Evolutionary conservation across 2,888 invertebrate genomes (phyloP), one percentile per base, ranked within the genome.

Genomic region (Apeira syringaria): DNA sequence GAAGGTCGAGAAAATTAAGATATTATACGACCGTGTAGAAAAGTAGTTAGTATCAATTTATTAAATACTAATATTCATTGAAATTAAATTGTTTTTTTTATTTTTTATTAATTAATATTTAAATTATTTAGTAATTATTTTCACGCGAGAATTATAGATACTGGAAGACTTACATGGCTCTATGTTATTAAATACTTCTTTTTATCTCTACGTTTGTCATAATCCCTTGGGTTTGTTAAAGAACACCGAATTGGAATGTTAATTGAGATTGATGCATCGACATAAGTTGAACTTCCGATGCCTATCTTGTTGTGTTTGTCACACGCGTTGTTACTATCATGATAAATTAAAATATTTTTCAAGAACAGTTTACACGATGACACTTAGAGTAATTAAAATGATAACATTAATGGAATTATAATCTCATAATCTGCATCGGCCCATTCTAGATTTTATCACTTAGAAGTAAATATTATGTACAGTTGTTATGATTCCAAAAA

Each of bases 351-450:
- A 7, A 2, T 20, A 7, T 5, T 20, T 20, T n/a, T n/a, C n/a
- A n/a, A n/a, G n/a, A n/a, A n/a, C n/a, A n/a, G n/a, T n/a, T n/a
- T n/a, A n/a, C n/a, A n/a, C n/a, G n/a, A n/a, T n/a, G n/a, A n/a
- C n/a, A n/a, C n/a, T n/a, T n/a, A n/a, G n/a, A n/a, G n/a, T n/a
- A n/a, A n/a, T n/a, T 7, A 17, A 31, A 29, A 25, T 1, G 5
- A 18, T 7, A 15, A 15, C 15, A 20, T 20, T 20, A 5, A 7
- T 4, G 7, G 7, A 7, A 20, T 7, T 7, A 18, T 29, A 22
- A 24, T 33, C 8, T 36, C 17, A 11, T 39, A 11, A 29, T 15
- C 15, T 8, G 2, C 29, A 29, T 29, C 29, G 9, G 13, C 8
- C 15, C 15, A 29, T 29, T 15, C 1, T 29, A 5, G 12, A 12